phyloP scores from a whole-genome alignment of 1,140 invertebrate genomes.

The Pissodes strobi region DNA sequence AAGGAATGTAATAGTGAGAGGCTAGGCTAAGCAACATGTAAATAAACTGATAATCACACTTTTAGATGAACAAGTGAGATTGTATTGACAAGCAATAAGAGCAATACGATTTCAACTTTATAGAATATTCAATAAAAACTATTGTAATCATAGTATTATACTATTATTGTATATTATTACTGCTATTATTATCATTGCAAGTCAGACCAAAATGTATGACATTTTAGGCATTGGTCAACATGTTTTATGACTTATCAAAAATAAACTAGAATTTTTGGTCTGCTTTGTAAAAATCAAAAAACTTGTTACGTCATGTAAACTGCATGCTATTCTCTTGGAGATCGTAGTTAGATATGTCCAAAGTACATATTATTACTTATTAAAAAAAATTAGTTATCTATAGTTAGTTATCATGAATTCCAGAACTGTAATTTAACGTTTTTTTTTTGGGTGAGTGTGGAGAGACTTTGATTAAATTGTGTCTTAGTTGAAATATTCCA shows the following conservation, averaged over 20 bases:
- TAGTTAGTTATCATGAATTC: constrained; percentile 47
- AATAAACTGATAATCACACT: constrained; percentile 52
- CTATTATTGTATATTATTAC: constrained; percentile 34
- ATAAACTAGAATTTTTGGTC: constrained; percentile 21
- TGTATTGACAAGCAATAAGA: constrained; percentile 48
- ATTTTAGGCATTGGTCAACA: too few species aligned
- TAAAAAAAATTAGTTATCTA: constrained; percentile 41
- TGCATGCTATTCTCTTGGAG: constrained; percentile 48
- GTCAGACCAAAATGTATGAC: constrained; percentile 15
- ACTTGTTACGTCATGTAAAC: constrained; percentile 53
- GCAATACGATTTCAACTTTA: constrained; percentile 49
- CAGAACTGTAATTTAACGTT: constrained; percentile 20
- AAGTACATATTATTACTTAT: constrained; percentile 47
- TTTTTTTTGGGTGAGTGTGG: constrained; percentile 27
- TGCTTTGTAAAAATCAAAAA: constrained; percentile 34
- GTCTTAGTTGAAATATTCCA: constrained; percentile 16
- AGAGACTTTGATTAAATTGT: constrained; percentile 4
- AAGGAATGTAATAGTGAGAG: constrained; percentile 46
- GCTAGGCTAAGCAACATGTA: constrained; percentile 43
- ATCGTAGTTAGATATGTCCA: constrained; percentile 52
- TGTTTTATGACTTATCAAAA: too few species aligned
- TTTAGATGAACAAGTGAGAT: constrained; percentile 37
- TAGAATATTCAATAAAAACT: constrained; percentile 45
- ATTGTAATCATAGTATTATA: constrained; percentile 50
- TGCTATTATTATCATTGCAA: constrained; percentile 21